phyloP scores from a whole-genome alignment of 2,113 vertebrate genomes.

The Clarias magur region DNA sequence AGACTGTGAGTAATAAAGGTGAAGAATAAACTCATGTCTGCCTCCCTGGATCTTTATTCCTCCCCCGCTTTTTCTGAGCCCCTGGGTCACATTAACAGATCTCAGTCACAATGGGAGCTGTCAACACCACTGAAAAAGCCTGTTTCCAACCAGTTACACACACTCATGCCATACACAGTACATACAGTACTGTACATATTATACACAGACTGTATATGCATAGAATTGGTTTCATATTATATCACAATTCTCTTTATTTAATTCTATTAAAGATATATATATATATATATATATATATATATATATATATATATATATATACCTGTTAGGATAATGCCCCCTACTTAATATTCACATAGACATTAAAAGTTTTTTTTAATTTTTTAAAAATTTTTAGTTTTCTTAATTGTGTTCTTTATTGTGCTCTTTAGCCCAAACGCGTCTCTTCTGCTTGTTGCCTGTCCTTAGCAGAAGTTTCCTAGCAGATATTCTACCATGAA shows the following conservation, averaged over 20 bases:
- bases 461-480: too few relatives aligned
- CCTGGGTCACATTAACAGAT: slow-evolving; percentile 68
- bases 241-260: background rate
- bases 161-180: background rate
- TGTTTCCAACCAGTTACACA: background rate
- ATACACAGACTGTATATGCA: background rate
- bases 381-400: too few relatives aligned
- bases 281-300: too few relatives aligned
- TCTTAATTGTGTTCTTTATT: too few relatives aligned
- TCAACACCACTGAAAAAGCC: background rate
- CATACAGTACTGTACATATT: background rate
- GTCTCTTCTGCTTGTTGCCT: too few relatives aligned
- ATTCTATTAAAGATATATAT: background rate
- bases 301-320: too few relatives aligned
- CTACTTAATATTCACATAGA: background rate
- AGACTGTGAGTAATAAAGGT: slow-evolving; percentile 51
- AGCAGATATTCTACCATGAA: too few relatives aligned
- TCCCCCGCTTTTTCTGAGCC: slow-evolving; percentile 57
- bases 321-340: background rate
- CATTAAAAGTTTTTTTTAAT: background rate
- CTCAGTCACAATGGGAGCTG: slow-evolving; percentile 60
- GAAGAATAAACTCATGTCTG: slow-evolving; percentile 51
- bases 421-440: too few relatives aligned
- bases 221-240: background rate
- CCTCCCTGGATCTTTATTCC: slow-evolving; percentile 52